Percentiles rank a stretch among this genome's conserved stretches.
phyloP scores from a whole-genome alignment of 35 echinoderm and acorn worm genomes.

The Ophioderma brevispina region DNA sequence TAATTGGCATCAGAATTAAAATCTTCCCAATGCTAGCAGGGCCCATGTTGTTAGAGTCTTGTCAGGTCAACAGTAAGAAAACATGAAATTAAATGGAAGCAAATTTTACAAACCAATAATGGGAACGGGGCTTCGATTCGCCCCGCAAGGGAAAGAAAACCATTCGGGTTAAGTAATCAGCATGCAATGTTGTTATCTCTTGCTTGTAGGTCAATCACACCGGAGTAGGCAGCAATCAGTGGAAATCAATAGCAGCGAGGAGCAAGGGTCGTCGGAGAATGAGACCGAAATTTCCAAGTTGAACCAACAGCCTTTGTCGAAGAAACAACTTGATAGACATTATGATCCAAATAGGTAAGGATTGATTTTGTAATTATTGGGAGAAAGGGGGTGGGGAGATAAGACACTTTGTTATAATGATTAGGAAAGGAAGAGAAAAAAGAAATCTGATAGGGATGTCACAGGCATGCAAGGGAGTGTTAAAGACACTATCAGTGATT shows the following conservation, averaged over 20 bases:
- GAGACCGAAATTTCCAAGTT: slow-evolving; percentile 49
- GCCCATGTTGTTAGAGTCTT: too few species aligned
- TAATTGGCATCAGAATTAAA: too few species aligned
- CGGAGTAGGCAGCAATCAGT: slow-evolving; percentile 51
- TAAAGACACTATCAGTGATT: too few species aligned
- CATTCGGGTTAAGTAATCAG: too few species aligned
- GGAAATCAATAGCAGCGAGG: slow-evolving; percentile 74
- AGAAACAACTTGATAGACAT: slow-evolving; percentile 25
- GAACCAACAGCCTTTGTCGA: slow-evolving; percentile 59
- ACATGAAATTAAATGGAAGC: too few species aligned
- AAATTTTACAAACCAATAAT: too few species aligned
- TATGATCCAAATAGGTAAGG: slow-evolving; percentile 80
- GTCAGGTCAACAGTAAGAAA: too few species aligned
- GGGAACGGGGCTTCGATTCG: too few species aligned
- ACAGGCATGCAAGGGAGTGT: not conserved
- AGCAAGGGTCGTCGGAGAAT: slow-evolving; percentile 50
- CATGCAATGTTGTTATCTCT: not conserved
- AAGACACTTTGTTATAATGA: too few species aligned
- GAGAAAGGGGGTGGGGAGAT: too few species aligned
- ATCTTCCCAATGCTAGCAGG: too few species aligned
- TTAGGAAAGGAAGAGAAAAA: not conserved
- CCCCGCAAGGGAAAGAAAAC: too few species aligned
- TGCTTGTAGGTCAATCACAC: slow-evolving; percentile 21
- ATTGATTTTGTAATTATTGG: not conserved
- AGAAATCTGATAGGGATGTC: not conserved